These are phyloP conservation scores for Actenoides hombroni DNA, from an alignment of 2,113 vertebrate genomes.

Conservation along the genomic window DNA sequence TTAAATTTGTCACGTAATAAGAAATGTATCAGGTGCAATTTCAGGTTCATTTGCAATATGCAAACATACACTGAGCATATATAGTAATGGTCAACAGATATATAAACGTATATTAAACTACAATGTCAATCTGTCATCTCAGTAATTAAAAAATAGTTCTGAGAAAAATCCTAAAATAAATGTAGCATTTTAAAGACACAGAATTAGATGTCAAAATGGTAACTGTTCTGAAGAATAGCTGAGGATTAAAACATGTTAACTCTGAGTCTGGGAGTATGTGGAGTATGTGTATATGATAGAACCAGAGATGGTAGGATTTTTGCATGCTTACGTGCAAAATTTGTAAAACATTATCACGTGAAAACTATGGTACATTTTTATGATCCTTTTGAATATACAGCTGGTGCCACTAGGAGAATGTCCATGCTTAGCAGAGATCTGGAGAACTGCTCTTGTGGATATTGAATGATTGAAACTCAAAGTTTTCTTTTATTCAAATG, in stretches of 20 bases:
- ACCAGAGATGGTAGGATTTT: neutral
- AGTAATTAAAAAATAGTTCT: constrained; percentile 14
- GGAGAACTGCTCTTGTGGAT: neutral
- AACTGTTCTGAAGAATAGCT: neutral
- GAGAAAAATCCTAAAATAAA: constrained; percentile 17
- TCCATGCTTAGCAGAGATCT: neutral
- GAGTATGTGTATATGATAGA: neutral
- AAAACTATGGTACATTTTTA: neutral
- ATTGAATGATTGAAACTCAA: neutral
- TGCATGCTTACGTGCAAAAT: neutral
- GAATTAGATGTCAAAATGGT: neutral
- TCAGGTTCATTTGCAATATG: neutral
- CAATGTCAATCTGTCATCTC: neutral
- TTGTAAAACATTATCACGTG: neutral
- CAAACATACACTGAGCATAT: neutral
- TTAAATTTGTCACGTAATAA: neutral
- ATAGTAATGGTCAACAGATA: neutral
- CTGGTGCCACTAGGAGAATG: neutral
- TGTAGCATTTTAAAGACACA: neutral
- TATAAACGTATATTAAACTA: neutral
- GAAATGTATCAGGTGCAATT: neutral
- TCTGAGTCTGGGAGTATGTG: neutral
- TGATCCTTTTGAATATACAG: neutral
- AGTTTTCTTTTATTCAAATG: neutral
- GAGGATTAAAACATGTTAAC: neutral